phyloP scores from a whole-genome alignment of 2,797 vertebrate species.

The Chiloscyllium punctatum region DNA sequence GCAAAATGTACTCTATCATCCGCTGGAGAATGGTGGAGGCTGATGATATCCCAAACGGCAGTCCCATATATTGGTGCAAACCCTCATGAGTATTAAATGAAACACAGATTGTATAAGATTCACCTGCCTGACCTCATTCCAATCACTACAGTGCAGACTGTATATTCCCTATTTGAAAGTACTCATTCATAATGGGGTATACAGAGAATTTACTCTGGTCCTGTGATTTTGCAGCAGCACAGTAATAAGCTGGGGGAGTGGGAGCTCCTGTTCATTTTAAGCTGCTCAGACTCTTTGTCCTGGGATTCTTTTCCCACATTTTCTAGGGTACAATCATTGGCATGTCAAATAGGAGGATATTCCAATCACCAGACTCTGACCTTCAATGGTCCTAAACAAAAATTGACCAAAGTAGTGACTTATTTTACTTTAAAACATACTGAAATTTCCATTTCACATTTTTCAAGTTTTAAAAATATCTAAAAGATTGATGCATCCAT shows the following conservation, averaged over 20 bases:
- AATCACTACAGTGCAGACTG: not conserved
- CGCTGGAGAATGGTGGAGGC: no score
- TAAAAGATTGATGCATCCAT: not conserved
- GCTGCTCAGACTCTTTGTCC: not conserved
- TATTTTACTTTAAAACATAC: not conserved
- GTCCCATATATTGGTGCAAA: no score
- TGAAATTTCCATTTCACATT: not conserved
- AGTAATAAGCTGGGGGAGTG: not conserved
- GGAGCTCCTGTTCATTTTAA: not conserved
- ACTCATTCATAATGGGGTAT: not conserved
- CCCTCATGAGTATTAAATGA: no score
- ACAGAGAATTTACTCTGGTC: not conserved
- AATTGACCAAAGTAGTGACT: not conserved
- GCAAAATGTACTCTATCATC: no score
- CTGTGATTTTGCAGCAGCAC: not conserved
- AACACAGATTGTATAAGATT: no score
- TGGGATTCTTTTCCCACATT: not conserved
- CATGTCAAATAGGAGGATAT: not conserved
- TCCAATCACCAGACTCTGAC: not conserved
- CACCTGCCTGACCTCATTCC: no score
- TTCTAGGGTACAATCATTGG: not conserved
- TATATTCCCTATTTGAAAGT: not conserved
- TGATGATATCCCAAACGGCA: no score
- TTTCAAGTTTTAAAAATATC: not conserved
- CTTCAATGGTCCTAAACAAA: not conserved